Conservation (phyloP, 2,113 vertebrate genomes). For the Cottus gobio region DNA sequence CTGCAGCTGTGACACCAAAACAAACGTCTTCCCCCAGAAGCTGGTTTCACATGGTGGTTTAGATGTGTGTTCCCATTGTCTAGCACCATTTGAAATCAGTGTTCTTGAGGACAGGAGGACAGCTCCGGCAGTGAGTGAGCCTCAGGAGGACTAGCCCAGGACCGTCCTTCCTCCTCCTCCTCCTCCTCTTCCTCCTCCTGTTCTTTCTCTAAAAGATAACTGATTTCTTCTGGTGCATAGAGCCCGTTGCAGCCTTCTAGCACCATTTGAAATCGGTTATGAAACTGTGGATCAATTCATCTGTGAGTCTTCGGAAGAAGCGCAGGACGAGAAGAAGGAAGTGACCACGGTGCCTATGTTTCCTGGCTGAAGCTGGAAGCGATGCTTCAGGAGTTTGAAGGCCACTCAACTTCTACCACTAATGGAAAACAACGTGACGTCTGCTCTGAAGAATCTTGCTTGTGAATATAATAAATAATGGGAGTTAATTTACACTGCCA, state of each 20-base stretch:
- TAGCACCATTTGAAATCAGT: constrained; percentile 93
- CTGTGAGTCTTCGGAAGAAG: constrained; percentile 14
- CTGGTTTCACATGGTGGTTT: constrained; percentile 90
- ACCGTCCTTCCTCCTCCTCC: background rate
- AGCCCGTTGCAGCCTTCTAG: constrained; percentile 93
- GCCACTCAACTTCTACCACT: background rate
- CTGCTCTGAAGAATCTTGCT: constrained; percentile 1
- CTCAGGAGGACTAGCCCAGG: constrained; percentile 1
- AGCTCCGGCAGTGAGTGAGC: constrained; percentile 43
- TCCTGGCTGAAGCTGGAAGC: background rate
- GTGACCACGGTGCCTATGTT: no score
- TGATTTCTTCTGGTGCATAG: constrained; percentile 99
- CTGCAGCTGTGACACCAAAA: constrained; percentile 37
- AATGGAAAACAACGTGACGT: background rate
- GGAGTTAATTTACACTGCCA: background rate
- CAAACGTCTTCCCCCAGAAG: constrained; percentile 79
- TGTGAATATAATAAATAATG: background rate
- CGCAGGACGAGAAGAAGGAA: background rate
- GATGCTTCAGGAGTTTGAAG: background rate
- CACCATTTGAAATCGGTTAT: constrained; percentile 99
- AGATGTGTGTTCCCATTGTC: constrained; percentile 84
- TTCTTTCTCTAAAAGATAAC: constrained; percentile 92
- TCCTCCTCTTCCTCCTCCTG: constrained; percentile 19
- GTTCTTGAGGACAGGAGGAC: constrained; percentile 83
- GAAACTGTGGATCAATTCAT: constrained; percentile 88